A percentile compares a stretch with the other conserved stretches of the same genome.
phyloP scores from a whole-genome alignment of 2,113 vertebrate species.

The Scomber japonicus region DNA sequence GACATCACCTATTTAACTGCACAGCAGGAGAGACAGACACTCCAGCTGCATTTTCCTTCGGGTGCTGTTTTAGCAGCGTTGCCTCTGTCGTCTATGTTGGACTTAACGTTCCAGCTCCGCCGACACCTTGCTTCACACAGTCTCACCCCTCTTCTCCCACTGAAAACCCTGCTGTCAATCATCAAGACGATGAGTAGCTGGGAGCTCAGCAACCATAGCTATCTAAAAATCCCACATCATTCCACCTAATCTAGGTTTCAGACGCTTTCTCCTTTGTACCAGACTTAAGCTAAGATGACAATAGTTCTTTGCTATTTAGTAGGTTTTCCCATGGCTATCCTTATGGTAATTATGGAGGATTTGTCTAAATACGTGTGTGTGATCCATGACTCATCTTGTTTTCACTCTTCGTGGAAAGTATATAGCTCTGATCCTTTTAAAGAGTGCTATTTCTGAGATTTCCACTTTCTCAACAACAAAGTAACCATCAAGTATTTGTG shows the following conservation, averaged over 20 bases:
- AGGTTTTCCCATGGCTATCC: not conserved
- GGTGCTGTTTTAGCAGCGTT: slow-evolving; percentile 27
- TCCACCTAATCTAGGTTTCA: slow-evolving; percentile 2
- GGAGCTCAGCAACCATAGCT: slow-evolving; percentile 7
- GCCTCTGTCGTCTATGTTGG: slow-evolving; percentile 33
- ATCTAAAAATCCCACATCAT: slow-evolving; percentile 14
- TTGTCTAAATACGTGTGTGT: slow-evolving; percentile 14
- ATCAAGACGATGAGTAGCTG: slow-evolving; percentile 18
- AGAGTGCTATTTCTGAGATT: not conserved
- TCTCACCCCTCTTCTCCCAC: slow-evolving; percentile 49
- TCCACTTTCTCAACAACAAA: slow-evolving; percentile 3
- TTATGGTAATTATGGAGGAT: slow-evolving; percentile 12
- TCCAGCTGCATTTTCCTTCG: slow-evolving; percentile 50
- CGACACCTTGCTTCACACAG: slow-evolving; percentile 61
- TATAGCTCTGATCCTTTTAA: not conserved
- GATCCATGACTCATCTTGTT: slow-evolving; percentile 15
- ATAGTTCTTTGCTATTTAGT: slow-evolving; percentile 12
- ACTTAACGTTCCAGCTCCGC: slow-evolving; percentile 53
- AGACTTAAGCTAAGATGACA: slow-evolving; percentile 27
- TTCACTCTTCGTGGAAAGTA: not conserved
- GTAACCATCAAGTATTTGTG: not conserved
- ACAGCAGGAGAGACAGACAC: slow-evolving; percentile 53
- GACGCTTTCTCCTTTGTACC: not conserved
- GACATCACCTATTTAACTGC: slow-evolving; percentile 51
- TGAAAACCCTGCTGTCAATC: slow-evolving; percentile 53